A percentile compares a stretch with the other conserved stretches of the same genome.
Conservation (phyloP, 2,797 vertebrate species). For the Passerculus sandwichensis region DNA sequence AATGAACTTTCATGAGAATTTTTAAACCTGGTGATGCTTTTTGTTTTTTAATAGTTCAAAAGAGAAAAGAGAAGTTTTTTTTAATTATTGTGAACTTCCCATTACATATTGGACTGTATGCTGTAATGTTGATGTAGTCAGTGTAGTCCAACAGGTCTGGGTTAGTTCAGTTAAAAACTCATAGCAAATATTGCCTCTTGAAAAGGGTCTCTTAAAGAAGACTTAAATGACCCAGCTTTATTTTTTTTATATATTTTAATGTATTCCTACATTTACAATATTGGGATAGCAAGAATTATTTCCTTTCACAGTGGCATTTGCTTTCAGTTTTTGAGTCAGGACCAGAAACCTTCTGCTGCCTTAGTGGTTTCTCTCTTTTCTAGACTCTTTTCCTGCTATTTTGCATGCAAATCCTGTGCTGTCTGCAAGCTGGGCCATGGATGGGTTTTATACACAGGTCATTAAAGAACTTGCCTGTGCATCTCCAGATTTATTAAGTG, state of each 20-base stretch:
- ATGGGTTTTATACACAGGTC: neutral
- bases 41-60: neutral
- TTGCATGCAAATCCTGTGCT: neutral
- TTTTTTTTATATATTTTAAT: neutral
- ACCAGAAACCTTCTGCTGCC: neutral
- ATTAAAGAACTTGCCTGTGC: neutral
- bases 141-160: neutral
- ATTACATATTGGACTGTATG: neutral
- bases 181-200: neutral
- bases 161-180: neutral
- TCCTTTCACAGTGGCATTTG: neutral
- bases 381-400: neutral
- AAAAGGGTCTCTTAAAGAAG: neutral
- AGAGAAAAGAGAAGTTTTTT: neutral
- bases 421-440: neutral
- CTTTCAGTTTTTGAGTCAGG: neutral
- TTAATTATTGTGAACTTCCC: neutral
- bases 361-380: neutral
- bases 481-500: slow-evolving; percentile 42
- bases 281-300: neutral
- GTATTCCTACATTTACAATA: rapidly evolving
- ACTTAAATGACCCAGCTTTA: neutral
- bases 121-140: neutral
- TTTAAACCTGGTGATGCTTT: neutral
- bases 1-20: neutral